These are phyloP conservation scores for Delia radicum DNA, from an alignment of 1,140 invertebrate genomes.

Conservation along the genomic window DNA sequence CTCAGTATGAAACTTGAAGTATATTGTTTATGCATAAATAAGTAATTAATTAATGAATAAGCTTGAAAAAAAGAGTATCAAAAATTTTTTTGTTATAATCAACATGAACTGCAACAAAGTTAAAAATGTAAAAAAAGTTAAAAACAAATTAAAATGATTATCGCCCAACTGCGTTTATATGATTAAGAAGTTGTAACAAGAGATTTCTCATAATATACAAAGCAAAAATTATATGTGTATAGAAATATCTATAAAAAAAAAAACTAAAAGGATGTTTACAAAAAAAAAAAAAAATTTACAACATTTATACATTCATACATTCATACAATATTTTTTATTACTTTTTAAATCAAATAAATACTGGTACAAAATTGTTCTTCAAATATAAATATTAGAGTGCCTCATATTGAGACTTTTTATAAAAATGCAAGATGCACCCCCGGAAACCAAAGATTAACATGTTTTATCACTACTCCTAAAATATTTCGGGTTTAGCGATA, in stretches of 20 bases:
- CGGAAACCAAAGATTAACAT: too few species aligned
- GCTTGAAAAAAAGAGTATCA: not conserved
- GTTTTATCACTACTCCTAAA: too few species aligned
- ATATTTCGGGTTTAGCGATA: too few species aligned
- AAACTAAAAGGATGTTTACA: not conserved
- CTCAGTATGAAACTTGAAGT: not conserved
- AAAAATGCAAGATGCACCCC: too few species aligned
- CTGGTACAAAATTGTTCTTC: too few species aligned
- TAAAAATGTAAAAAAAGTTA: not conserved
- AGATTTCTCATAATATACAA: not conserved
- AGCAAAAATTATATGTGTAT: not conserved
- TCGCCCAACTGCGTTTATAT: not conserved
- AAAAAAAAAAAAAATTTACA: too few species aligned
- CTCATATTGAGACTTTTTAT: too few species aligned
- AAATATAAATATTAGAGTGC: too few species aligned
- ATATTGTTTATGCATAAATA: conserved; percentile 3
- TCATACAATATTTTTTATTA: not conserved
- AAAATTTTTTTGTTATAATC: not conserved
- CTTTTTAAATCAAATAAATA: not conserved
- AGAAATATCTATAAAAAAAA: not conserved
- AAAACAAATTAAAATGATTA: not conserved
- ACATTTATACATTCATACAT: not conserved
- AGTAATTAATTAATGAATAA: not conserved
- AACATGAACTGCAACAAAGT: not conserved
- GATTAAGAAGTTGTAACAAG: not conserved